Base-by-base conservation (phyloP, 2,797 vertebrate genomes). In the Pachyuromys duprasi region DNA sequence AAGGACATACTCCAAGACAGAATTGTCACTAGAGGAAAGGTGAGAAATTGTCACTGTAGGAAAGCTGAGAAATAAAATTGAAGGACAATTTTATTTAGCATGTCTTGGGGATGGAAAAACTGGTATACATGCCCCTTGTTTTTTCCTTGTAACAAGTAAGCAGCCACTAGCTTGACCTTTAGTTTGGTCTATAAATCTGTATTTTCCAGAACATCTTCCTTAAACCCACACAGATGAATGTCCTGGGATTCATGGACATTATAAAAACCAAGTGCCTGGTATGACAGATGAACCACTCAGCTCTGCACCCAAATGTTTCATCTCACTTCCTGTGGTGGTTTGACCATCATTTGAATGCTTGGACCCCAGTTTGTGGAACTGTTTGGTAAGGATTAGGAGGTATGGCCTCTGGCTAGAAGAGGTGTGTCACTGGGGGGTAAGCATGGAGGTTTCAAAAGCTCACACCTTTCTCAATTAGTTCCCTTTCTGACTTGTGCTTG, bases 61-160 rank as follows among this genome's bases (percentile, higher is more conserved):
- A 89, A 94, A 7, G 9, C 42, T 89, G 49, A 82, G n/a, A 86
- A 53, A 24, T 91, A 90, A 88, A 88, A 89, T 18, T 57, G 81
- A 45, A 86, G n/a, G 22, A n/a, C 63, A 91, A 83, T 22, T 91
- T 81, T 74, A 90, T 95, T 91, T 81, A 63, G n/a, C 13, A 95
- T n/a, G 63, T 55, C 49, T 84, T 55, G 0, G 5, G 2, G 13
- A 33, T 22, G 12, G 28, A 24, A 24, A 55, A n/a, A 13, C 36
- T 28, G 31, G 60, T 14, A 70, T 60, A 63, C 7, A 65, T 17
- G 3, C 4, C 13, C 15, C 55, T 42, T 11, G 12, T 80, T 94
- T 80, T 75, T 57, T 76, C 49, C 39, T 82, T 89, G 11, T 36
- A 76, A n/a, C 69, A 94, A 42, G 55, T 17, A 69, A 94, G 15